Conservation (phyloP, 2,797 vertebrate genomes). For the Falco peregrinus region DNA sequence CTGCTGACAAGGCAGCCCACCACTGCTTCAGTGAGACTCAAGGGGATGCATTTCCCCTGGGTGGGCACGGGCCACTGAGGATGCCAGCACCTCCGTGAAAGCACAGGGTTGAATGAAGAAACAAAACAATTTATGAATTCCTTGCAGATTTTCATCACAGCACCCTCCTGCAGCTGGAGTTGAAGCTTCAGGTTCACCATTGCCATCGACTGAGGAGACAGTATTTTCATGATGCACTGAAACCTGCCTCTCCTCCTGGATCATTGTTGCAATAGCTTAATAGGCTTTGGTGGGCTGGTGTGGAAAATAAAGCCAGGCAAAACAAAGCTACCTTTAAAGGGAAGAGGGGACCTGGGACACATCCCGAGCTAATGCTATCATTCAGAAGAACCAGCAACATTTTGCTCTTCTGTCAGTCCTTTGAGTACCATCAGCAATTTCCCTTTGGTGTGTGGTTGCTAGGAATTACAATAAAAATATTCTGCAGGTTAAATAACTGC, state of each 20-base stretch:
- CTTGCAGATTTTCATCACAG: background rate
- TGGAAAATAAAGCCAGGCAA: background rate
- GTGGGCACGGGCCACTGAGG: background rate
- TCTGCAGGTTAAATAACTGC: background rate
- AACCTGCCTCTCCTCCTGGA: background rate
- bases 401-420: background rate
- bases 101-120: background rate
- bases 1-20: background rate
- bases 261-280: background rate
- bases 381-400: background rate
- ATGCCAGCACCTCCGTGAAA: background rate
- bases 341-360: background rate
- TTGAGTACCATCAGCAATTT: background rate
- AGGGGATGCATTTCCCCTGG: background rate
- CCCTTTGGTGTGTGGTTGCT: background rate
- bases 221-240: background rate
- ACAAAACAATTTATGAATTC: background rate
- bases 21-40: rapidly evolving
- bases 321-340: background rate
- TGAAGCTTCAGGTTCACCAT: background rate
- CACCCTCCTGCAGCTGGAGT: background rate
- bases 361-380: background rate
- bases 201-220: background rate
- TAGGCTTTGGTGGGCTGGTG: background rate
- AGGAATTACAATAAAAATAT: background rate